Base-by-base conservation (phyloP, 2,797 vertebrate species). In the Jordanella pulchra region DNA sequence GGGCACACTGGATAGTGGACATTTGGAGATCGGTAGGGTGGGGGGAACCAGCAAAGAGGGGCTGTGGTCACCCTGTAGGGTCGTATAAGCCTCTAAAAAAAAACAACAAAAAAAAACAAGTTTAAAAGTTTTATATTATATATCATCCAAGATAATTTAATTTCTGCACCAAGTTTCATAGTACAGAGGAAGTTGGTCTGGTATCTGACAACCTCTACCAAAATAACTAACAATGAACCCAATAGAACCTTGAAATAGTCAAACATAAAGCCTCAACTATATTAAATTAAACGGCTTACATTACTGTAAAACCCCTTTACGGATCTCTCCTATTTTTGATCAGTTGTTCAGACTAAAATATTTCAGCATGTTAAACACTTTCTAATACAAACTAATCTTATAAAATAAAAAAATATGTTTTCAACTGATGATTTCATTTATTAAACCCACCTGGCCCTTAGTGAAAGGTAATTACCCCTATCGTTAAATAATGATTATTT, bases 61-160 rank as follows among this genome's bases (percentile, higher is more conserved):
- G 93, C 93, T 97, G 94, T 96, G 96, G 83, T 97, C 96, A 83
- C 95, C 95, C 90, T 96, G 93, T 87, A 96, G 95, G 91, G 96
- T 96, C 91, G 96, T 94, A 93, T 92, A 95, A 73, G 86, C 84
- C 88, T 95, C 94, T 95, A 89, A 54, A 86, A 75, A 69, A 67
- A n/a, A n/a, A n/a, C n/a, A n/a, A n/a, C n/a, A n/a, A n/a, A n/a
- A n/a, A n/a, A n/a, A n/a, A n/a, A n/a, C n/a, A n/a, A n/a, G n/a
- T n/a, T n/a, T n/a, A n/a, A n/a, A n/a, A n/a, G n/a, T n/a, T n/a
- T n/a, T n/a, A n/a, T n/a, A n/a, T n/a, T n/a, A 60, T 23, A 13
- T 64, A 44, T 42, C 23, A 42, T 42, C 60, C 39, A 15, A n/a
- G 39, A 23, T n/a, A 25, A 35, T 67, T 28, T 17, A 27, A 32